A percentile compares a stretch with the other conserved stretches of the same genome.
phyloP scores from a whole-genome alignment of 2,113 vertebrate species.

The Elachura formosa region DNA sequence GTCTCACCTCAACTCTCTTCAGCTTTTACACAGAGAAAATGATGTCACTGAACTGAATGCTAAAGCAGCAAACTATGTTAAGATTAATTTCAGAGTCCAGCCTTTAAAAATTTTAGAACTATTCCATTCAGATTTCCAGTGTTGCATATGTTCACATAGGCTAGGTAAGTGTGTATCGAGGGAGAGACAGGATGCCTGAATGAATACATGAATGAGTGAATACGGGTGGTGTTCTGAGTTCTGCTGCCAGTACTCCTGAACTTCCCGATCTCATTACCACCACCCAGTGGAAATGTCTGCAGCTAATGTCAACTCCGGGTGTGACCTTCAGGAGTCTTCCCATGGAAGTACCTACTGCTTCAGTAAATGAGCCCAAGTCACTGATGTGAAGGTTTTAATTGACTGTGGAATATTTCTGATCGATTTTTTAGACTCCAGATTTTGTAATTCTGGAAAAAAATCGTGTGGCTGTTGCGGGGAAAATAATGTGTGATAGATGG shows the following conservation, averaged over 20 bases:
- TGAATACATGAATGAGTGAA: not conserved
- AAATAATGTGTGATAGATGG: not conserved
- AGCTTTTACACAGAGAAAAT: not conserved
- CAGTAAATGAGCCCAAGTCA: not conserved
- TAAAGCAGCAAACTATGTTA: not conserved
- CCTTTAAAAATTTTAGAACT: not conserved
- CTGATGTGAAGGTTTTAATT: not conserved
- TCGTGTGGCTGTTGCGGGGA: not conserved
- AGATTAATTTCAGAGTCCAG: not conserved
- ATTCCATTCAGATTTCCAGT: not conserved
- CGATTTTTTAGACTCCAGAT: not conserved
- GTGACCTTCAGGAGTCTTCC: not conserved
- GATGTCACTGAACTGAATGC: not conserved
- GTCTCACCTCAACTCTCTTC: not conserved
- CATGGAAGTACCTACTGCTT: not conserved
- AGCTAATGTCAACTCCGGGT: not conserved
- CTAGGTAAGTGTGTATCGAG: accelerated
- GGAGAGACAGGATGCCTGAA: not conserved
- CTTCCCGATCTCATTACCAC: slow-evolving; percentile 34
- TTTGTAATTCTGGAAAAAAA: not conserved
- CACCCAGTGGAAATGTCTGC: slow-evolving; percentile 8
- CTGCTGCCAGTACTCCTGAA: not conserved
- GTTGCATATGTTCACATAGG: accelerated
- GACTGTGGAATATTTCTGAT: not conserved
- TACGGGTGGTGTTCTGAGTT: not conserved